Percentiles rank a stretch among this genome's conserved stretches.
These are phyloP conservation scores for Hypselothyrea guttata DNA, from an alignment of 2,888 invertebrate species.

Conservation along the genomic window DNA sequence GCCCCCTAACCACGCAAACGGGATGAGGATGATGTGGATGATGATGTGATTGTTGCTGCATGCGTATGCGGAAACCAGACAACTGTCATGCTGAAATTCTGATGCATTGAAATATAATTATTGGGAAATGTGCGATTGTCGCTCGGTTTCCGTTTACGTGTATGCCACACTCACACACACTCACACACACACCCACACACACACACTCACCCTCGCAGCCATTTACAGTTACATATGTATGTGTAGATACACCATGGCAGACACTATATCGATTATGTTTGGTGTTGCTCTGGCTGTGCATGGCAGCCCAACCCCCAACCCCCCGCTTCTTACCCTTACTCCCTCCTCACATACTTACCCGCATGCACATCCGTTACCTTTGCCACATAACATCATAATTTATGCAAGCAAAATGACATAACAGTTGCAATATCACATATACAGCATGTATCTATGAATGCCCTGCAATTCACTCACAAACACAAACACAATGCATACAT, in stretches of 20 bases:
- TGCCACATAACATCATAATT: conserved; percentile 62
- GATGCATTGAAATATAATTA: conserved; percentile 80
- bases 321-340: not conserved
- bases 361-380: conserved; percentile 46
- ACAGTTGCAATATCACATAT: conserved; percentile 61
- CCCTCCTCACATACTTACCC: conserved; percentile 4
- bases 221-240: conserved; percentile 4
- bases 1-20: not conserved
- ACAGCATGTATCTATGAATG: conserved; percentile 25
- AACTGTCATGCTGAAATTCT: conserved; percentile 72
- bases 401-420: conserved; percentile 61
- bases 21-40: conserved; percentile 27
- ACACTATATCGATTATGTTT: conserved; percentile 49
- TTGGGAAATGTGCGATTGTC: conserved; percentile 80
- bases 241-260: conserved; percentile 20
- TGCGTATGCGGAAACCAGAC: conserved; percentile 72
- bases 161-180: conserved; percentile 4
- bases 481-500: not conserved
- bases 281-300: conserved; percentile 24
- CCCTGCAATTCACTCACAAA: conserved; percentile 1
- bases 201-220: conserved; percentile 4
- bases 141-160: conserved; percentile 73
- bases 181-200: conserved; percentile 13
- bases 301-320: conserved; percentile 15
- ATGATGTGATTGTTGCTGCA: conserved; percentile 43